Evolutionary conservation across 2,888 invertebrate species (phyloP), one percentile per base, ranked within the genome.

Genomic region (Mamestra brassicae): DNA sequence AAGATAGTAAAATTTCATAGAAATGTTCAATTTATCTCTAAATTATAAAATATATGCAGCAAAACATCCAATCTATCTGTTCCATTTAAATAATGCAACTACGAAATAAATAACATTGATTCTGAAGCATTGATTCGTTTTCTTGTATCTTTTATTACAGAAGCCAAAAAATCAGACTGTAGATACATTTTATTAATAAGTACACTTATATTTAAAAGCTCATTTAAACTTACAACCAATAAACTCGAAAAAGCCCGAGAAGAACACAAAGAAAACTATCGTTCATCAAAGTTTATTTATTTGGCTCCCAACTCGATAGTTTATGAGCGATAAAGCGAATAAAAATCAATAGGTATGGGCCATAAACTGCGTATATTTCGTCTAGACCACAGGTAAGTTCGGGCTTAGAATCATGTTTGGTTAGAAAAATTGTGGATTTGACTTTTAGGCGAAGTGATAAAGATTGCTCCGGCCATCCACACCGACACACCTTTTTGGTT

Each of bases 281-380:
- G 65, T 62, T 63, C 17, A 83, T 80, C 61, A 76, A 74, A 76
- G 55, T 82, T 76, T 76, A 75, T 84, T 76, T 85, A 85, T 83
- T 85, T 58, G 47, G 58, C 65, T 60, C 50, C 68, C 54, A 61
- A 74, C 66, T 74, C 71, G 34, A 80, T 73, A 68, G 47, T 85
- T 85, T 76, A 83, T 63, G 76, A 55, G 64, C 71, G 26, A 72
- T 73, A 80, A 80, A 79, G 61, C 67, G 54, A 67, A 75, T 73
- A 85, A 77, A 83, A 84, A 84, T 77, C 86, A 72, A 83, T 80
- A 72, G 45, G n/a, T 67, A 76, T 66, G 72, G 52, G 47, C 61
- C 15, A 68, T 84, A 81, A 86, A 84, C 65, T 52, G 67, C 72
- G 80, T 84, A 80, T 86, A 76, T 74, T 77, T 64, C 57, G 74